Evolutionary conservation across 2,113 vertebrate genomes (phyloP).

Genomic region (Struthidea cinerea): DNA sequence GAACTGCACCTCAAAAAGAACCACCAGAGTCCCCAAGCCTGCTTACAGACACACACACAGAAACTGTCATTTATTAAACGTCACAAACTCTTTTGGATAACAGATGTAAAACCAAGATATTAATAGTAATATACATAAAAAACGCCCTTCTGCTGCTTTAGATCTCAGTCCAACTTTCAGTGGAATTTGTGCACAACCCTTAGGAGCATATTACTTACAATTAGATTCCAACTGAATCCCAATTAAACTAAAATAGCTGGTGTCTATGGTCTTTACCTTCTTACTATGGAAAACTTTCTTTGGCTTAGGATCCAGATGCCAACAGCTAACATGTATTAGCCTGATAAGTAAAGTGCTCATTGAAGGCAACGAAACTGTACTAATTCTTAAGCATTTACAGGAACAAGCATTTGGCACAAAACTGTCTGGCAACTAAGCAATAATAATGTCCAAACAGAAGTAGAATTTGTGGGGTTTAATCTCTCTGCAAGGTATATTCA

Average conservation of each 20-base stretch:
- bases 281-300: conserved; percentile 22
- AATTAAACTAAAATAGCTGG: conserved; percentile 57
- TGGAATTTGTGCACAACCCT: background rate
- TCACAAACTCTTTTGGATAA: conserved; percentile 49
- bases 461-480: background rate
- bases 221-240: conserved; percentile 45
- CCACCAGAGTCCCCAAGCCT: background rate
- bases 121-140: background rate
- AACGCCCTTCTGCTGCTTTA: conserved; percentile 17
- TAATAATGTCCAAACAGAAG: conserved; percentile 41
- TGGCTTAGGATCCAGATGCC: background rate
- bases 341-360: background rate
- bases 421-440: background rate
- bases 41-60: background rate
- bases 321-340: background rate
- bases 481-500: background rate
- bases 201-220: conserved; percentile 44
- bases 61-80: conserved; percentile 60
- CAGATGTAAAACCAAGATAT: conserved; percentile 8
- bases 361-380: background rate
- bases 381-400: background rate
- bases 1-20: conserved; percentile 63
- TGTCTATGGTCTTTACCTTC: conserved; percentile 53
- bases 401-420: background rate
- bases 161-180: background rate